Base-by-base conservation (phyloP, 2,113 vertebrate genomes). In the Rhynchomys soricoides region DNA sequence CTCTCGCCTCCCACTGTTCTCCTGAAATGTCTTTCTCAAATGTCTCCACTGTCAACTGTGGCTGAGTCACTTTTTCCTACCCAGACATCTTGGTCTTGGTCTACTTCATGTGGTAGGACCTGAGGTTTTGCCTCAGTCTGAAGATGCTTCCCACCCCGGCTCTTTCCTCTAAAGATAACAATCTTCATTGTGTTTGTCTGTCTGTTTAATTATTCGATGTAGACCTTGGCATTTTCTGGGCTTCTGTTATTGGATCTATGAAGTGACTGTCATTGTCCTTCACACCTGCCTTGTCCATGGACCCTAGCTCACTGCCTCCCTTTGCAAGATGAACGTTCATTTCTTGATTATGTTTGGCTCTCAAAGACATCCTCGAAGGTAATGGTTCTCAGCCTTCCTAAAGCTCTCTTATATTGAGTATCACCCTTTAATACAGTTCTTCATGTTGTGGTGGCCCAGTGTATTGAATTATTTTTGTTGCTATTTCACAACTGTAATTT, bases 1-100 rank as follows among this genome's bases (percentile, higher is more conserved):
- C 48, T 45, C 64, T 85, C 48, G 22, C 82, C 92, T 94, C 93
- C 90, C 83, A 95, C 87, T 34, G 64, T 16, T 75, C 40, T 96
- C 59, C 90, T 96, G 95, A 97, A 88, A 95, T 78, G 89, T 90
- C 93, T 71, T 71, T 96, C 90, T 98, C 83, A 95, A 96, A 97
- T 52, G 93, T 96, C 96, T 86, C 15, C 48, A 52, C 22, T 1
- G 86, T 74, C 73, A 83, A 40, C 85, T 24, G 26, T 4, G 91
- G 57, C 95, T 85, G 93, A 96, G 77, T 97, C 97, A 97, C 1
- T 86, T 86, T 48, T 94, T 78, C 90, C 96, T 50, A 24, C 68
- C 6, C 22, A 68, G 81, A 73, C 52, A 52, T 83, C 50, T 70
- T 13, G 50, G 26, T 57, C 22, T 31, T 64, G n/a, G 31, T 22